Percentiles rank a stretch among this genome's conserved stretches.
phyloP scores from a whole-genome alignment of 37 sponge, comb jelly and placozoan genomes.

The Axinella damicornis region DNA sequence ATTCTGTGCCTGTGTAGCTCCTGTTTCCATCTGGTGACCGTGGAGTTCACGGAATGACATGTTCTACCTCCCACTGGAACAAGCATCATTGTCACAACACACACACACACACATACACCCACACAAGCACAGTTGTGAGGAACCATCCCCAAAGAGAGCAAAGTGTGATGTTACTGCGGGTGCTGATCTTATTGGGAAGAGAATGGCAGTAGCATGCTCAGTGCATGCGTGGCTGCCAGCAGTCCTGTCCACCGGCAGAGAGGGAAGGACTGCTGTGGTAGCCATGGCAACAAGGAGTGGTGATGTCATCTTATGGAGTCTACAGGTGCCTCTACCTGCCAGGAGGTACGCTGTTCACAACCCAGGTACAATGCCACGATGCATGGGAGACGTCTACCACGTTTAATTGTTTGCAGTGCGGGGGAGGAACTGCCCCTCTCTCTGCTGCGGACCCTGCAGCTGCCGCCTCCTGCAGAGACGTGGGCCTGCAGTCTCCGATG shows the following conservation, averaged over 20 bases:
- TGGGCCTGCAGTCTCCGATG: slow-evolving; percentile 6
- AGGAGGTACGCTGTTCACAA: no score
- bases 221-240: background rate
- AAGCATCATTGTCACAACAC: no score
- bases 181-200: background rate
- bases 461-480: background rate
- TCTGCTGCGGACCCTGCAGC: background rate
- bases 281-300: slow-evolving; percentile 45
- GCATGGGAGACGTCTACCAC: background rate
- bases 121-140: no score
- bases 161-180: no score
- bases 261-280: slow-evolving; percentile 14
- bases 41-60: no score
- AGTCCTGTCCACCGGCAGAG: background rate
- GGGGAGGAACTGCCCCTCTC: no score
- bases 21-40: no score
- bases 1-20: no score
- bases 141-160: background rate
- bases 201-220: background rate
- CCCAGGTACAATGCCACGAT: background rate
- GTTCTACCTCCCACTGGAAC: no score
- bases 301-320: background rate
- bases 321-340: slow-evolving; percentile 4
- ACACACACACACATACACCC: no score
- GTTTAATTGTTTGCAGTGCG: no score